Evolutionary conservation across 2,113 vertebrate genomes (phyloP).

Genomic region (rat (Rattus norvegicus)): DNA sequence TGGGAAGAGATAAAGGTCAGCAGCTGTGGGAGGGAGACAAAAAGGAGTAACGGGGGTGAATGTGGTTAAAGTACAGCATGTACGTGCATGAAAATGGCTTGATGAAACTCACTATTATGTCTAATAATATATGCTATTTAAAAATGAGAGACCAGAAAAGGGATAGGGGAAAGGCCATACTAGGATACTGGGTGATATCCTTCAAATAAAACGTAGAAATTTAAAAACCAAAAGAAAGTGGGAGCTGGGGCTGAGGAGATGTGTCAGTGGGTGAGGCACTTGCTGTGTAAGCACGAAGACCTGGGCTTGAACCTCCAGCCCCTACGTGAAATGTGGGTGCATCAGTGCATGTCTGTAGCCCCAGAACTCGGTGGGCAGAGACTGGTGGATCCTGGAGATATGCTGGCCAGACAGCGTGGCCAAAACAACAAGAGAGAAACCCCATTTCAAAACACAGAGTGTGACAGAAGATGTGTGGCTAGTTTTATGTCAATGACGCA

Average conservation of each 20-base stretch:
- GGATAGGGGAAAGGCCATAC: neutral
- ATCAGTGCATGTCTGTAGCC: neutral
- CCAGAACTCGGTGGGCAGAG: no score
- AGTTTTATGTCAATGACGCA: neutral
- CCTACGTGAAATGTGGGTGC: no score
- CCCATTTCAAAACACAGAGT: neutral
- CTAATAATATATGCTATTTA: neutral
- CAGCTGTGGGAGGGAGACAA: neutral
- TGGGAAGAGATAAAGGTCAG: neutral
- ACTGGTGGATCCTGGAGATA: neutral
- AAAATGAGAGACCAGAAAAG: neutral
- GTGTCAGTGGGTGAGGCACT: no score
- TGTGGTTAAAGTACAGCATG: neutral
- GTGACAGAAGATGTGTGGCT: neutral
- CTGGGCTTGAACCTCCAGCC: neutral
- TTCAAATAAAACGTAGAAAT: neutral
- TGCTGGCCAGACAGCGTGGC: neutral
- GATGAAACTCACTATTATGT: neutral
- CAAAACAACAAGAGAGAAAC: neutral
- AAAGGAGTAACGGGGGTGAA: neutral
- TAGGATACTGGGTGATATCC: neutral
- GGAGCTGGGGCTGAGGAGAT: neutral
- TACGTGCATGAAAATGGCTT: neutral
- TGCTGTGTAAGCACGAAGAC: neutral
- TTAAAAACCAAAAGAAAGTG: neutral